Evolutionary conservation across 2,113 vertebrate genomes (phyloP).

Genomic region (Zapornia atra): DNA sequence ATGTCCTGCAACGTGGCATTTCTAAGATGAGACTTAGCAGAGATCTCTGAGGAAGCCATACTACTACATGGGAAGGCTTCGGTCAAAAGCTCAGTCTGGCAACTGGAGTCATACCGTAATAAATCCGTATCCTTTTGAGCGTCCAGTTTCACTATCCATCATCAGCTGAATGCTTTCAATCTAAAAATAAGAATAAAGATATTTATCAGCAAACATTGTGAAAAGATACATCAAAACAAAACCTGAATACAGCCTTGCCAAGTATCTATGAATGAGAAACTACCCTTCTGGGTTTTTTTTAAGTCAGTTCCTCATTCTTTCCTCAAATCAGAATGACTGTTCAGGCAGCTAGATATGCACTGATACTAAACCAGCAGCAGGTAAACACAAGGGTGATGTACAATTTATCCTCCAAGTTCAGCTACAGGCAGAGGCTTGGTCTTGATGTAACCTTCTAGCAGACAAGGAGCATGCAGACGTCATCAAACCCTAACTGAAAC

Average conservation of each 20-base stretch:
- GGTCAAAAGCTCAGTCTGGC: not conserved
- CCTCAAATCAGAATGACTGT: not conserved
- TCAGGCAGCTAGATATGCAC: not conserved
- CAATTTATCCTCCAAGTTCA: not conserved
- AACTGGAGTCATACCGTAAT: slow-evolving; percentile 85
- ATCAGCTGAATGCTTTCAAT: slow-evolving; percentile 98
- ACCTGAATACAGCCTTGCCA: not conserved
- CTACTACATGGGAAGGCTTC: not conserved
- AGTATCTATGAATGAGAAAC: not conserved
- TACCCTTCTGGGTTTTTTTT: not conserved
- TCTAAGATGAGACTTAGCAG: not conserved
- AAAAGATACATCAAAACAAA: not conserved
- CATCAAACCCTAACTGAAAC: not conserved
- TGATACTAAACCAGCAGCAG: not conserved
- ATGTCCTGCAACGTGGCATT: not conserved
- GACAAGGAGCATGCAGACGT: not conserved
- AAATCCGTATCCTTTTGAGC: slow-evolving; percentile 96
- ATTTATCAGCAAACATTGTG: not conserved
- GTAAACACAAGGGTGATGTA: not conserved
- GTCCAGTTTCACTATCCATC: slow-evolving; percentile 96
- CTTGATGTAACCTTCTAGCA: not conserved
- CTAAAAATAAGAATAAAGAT: slow-evolving; percentile 66
- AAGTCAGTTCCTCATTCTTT: not conserved
- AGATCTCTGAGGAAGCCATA: accelerated
- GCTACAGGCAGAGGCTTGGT: not conserved